Base-by-base conservation (phyloP, 1,140 invertebrate species). In the Sitobion miscanthi region DNA sequence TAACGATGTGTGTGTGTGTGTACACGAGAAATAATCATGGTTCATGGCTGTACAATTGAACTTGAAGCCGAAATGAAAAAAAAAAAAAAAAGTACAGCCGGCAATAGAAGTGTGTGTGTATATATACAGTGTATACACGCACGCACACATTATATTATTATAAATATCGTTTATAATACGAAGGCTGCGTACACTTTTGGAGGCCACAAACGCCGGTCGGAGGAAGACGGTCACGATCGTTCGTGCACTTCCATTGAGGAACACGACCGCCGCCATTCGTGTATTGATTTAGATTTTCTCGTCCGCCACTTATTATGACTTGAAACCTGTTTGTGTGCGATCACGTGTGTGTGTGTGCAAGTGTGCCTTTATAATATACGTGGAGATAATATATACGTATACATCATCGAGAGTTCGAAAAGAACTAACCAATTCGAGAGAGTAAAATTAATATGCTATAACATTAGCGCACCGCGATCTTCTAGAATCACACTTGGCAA, bases 21-120 rank as follows among this genome's bases (percentile, higher is more conserved):
- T 35, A 49, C 23, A 49, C 8, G 25, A 83, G 82, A 45, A 45
- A 86, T 42, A 54, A 86, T 93, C 82, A 93, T 38, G 91, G 91
- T 93, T 93, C 91, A 93, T 45, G 91, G 91, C 91, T 93, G 77
- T 86, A 86, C 91, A 45, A 86, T 93, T 86, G 82, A 57, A 93
- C 82, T 86, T 93, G 82, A 83, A 83, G 47, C 82, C 42, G 62
- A 49, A 93, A 85, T 17, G 77, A 82, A 82, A 49, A 90, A 90
- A 52, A 92, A 82, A 23, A 90, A 90, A 52, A 92, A 82, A 23
- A 17, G 35, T 42, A 85, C 47, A 54, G 35, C 30, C 91, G 69
- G 35, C 82, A 14, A 52, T 42, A 82, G 90, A n/a, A 35, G 35
- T 35, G 35, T 35, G 35, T 20, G 20, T 3, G 54, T 42, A 35